Evolutionary conservation across 2,797 vertebrate species (phyloP).

Genomic region (Lemur catta): DNA sequence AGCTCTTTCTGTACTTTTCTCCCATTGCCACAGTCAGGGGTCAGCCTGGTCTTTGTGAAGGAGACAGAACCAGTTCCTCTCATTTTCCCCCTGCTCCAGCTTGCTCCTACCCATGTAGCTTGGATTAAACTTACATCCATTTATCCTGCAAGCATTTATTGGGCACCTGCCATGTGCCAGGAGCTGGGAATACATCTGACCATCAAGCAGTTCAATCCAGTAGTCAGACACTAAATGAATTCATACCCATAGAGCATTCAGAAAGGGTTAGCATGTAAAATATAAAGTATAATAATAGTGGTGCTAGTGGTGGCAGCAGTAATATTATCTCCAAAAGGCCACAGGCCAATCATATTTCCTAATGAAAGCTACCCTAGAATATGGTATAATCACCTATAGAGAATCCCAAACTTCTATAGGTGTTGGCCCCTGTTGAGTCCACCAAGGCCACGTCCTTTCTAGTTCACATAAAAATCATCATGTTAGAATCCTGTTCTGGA

Average conservation of each 20-base stretch:
- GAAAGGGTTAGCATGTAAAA: neutral
- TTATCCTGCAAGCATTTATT: neutral
- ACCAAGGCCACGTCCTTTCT: neutral
- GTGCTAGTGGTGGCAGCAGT: neutral
- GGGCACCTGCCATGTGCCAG: neutral
- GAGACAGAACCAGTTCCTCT: neutral
- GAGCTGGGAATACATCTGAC: neutral
- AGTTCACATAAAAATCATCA: neutral
- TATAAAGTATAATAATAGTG: neutral
- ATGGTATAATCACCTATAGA: constrained; percentile 9
- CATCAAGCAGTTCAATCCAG: neutral
- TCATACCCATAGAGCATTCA: neutral
- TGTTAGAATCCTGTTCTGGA: neutral
- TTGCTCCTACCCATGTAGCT: neutral
- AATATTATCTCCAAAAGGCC: neutral
- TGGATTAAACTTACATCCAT: neutral
- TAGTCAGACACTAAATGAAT: neutral
- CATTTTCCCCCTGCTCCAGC: neutral
- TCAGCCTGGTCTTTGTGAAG: neutral
- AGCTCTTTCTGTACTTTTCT: neutral
- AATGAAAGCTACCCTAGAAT: neutral
- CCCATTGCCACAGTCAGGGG: neutral
- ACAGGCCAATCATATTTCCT: neutral
- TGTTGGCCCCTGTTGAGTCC: neutral
- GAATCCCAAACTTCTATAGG: neutral